Conservation (phyloP, 2,797 vertebrate genomes). For the Chiloscyllium punctatum region DNA sequence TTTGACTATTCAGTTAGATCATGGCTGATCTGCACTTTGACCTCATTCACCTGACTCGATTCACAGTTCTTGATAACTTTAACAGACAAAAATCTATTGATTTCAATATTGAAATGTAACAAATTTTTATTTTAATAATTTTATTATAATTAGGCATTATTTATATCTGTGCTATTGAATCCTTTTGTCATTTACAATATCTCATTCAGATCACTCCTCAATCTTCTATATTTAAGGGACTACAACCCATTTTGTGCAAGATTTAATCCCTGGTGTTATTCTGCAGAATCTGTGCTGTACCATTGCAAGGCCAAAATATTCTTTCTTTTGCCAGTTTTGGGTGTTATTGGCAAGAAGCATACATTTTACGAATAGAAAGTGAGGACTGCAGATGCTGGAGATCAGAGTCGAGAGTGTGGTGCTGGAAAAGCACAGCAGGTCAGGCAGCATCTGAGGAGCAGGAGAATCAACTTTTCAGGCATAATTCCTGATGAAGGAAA, state of each 20-base stretch:
- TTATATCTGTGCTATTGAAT: not conserved
- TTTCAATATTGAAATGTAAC: not conserved
- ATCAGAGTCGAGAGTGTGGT: no score
- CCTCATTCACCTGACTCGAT: not conserved
- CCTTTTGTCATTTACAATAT: not conserved
- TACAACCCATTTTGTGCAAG: not conserved
- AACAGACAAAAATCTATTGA: not conserved
- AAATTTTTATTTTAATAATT: no score
- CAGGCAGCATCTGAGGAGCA: no score
- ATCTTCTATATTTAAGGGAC: not conserved
- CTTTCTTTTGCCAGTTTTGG: not conserved
- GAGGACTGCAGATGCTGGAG: no score
- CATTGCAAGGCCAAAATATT: not conserved
- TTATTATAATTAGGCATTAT: not conserved
- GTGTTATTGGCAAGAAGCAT: not conserved
- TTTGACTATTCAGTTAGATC: not conserved
- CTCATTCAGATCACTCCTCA: not conserved
- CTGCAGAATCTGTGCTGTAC: not conserved
- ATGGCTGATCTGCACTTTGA: not conserved
- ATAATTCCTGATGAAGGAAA: no score
- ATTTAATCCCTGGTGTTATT: not conserved
- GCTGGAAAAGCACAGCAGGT: no score
- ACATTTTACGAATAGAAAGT: not conserved
- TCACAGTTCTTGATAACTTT: not conserved
- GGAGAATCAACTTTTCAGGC: no score